These are phyloP conservation scores for Corythornis cristatus DNA, from an alignment of 2,113 vertebrate species.

Conservation along the genomic window DNA sequence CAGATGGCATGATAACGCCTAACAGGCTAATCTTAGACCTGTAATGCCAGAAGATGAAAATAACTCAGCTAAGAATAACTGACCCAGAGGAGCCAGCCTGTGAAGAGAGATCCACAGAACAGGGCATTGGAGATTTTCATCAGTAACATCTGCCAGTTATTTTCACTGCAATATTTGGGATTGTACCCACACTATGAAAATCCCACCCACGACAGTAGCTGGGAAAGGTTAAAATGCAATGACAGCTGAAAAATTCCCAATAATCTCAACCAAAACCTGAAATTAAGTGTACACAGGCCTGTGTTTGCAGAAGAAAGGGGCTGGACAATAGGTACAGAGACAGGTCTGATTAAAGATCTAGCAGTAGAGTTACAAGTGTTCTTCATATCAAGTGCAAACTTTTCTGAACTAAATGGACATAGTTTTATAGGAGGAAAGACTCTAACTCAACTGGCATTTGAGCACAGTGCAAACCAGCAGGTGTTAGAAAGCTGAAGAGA, in stretches of 20 bases:
- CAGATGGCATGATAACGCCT: slow-evolving; percentile 96
- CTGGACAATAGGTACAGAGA: background rate
- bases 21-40: slow-evolving; percentile 97
- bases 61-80: slow-evolving; percentile 99
- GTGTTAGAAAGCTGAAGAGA: background rate
- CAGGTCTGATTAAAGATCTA: background rate
- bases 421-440: background rate
- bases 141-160: slow-evolving; percentile 16
- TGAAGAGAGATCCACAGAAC: slow-evolving; percentile 70
- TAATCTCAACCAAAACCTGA: background rate
- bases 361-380: background rate
- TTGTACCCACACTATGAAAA: background rate
- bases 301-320: background rate
- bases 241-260: background rate
- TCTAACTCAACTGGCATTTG: background rate
- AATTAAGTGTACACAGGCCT: background rate
- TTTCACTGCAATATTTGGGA: slow-evolving; percentile 11
- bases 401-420: background rate
- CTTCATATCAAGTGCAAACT: background rate
- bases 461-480: background rate
- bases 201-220: background rate
- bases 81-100: slow-evolving; percentile 94
- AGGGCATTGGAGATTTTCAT: slow-evolving; percentile 58
- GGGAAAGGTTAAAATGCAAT: background rate
- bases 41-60: slow-evolving; percentile 97